Base-by-base conservation (phyloP, 2,888 invertebrate genomes). In the Cylindroiulus punctatus region DNA sequence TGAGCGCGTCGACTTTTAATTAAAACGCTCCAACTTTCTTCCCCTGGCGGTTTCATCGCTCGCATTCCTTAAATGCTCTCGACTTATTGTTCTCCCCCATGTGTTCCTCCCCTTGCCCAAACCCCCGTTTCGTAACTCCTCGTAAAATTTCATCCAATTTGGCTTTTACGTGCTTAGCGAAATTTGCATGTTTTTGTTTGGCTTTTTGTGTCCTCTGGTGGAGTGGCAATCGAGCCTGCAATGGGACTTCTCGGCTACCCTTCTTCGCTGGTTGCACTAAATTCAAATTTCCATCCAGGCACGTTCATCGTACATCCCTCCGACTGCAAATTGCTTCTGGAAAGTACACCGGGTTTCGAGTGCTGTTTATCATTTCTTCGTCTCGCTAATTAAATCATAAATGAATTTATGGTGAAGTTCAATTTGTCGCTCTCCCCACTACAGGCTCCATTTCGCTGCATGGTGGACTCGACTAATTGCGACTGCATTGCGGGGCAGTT, bases 281-380 rank as follows among this genome's bases (percentile, higher is more conserved):
- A 65, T 76, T 76, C 30, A 76, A 76, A 76, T 30, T 30, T 19
- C 22, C n/a, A 19, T 5, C 42, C 10, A 10, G 7, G 7, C 7
- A 57, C 26, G 12, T 14, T 7, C 14, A 30, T 19, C n/a, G 7
- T 7, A 36, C 36, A 30, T 14, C 30, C 12, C 30, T 30, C 30
- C 0, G 14, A 1, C 12, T 12, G 76, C 14, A 76, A 26, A 76
- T 76, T 76, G 30, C 76, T 76, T 26, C 30, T 8, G 30, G 76
- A 3, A 76, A 22, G 30, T 30, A 22, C 76, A 10, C 26, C 10
- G 8, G 65, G 65, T 65, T 65, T 65, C 65, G 22, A 65, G 65
- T 26, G 65, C 65, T 65, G 65, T 65, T 65, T 65, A 65, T 65
- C 65, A 65, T 65, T 65, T 65, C 65, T 65, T 65, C 65, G 65